A percentile compares a stretch with the other conserved stretches of the same genome.
These are phyloP conservation scores for Lasioglossum villosulum DNA, from an alignment of 2,888 invertebrate species.

Conservation along the genomic window DNA sequence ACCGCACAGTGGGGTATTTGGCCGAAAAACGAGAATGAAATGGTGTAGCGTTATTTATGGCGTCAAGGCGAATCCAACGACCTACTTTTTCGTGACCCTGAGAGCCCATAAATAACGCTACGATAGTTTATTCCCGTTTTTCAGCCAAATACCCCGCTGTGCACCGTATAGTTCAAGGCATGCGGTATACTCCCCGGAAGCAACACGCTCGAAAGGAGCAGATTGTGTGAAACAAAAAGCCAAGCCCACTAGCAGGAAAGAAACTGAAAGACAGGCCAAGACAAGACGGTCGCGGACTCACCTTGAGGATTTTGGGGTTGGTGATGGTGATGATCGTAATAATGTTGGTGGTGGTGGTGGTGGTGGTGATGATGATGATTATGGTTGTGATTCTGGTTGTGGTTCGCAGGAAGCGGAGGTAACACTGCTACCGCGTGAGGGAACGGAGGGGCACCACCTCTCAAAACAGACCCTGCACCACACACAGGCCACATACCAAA, in stretches of 20 bases:
- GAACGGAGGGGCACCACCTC: constrained; percentile 84
- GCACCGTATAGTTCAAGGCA: not conserved
- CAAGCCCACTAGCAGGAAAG: constrained; percentile 43
- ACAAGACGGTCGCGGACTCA: constrained; percentile 74
- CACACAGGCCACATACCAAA: constrained; percentile 77
- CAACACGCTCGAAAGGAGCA: constrained; percentile 31
- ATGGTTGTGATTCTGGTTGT: constrained; percentile 80
- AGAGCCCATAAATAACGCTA: too few relatives aligned
- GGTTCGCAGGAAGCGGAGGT: constrained; percentile 85
- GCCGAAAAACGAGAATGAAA: too few relatives aligned
- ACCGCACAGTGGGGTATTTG: too few relatives aligned
- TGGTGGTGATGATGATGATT: constrained; percentile 79
- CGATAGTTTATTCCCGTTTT: too few relatives aligned
- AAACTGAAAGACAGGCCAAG: constrained; percentile 52
- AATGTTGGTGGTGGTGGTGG: constrained; percentile 75
- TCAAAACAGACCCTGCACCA: constrained; percentile 82
- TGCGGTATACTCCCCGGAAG: constrained; percentile 31
- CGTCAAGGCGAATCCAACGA: too few relatives aligned
- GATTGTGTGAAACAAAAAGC: constrained; percentile 29
- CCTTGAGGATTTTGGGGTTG: constrained; percentile 82
- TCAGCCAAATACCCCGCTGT: too few relatives aligned
- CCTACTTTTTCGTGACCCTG: too few relatives aligned
- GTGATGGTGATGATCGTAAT: constrained; percentile 76
- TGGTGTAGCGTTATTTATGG: too few relatives aligned
- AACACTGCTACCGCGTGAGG: constrained; percentile 88